These are phyloP conservation scores for Philhelius pedissequus DNA, from an alignment of 2,888 invertebrate species.

Conservation along the genomic window DNA sequence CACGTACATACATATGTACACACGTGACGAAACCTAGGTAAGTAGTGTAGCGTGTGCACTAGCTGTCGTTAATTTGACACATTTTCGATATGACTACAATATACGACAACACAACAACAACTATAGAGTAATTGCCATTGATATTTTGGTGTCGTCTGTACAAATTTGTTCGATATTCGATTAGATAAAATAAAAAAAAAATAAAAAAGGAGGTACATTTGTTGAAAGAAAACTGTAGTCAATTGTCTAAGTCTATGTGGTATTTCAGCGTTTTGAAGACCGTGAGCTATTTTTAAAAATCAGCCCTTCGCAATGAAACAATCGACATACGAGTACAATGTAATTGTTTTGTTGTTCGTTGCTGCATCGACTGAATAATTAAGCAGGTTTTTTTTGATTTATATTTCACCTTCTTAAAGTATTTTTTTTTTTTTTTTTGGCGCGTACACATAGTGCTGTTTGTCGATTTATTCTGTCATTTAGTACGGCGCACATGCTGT, in stretches of 20 bases:
- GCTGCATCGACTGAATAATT: slow-evolving; percentile 3
- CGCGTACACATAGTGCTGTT: background rate
- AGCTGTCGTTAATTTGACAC: slow-evolving; percentile 4
- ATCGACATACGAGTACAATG: slow-evolving; percentile 36
- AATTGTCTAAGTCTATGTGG: background rate
- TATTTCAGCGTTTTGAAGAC: background rate
- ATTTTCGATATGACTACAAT: background rate
- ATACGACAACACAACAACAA: background rate
- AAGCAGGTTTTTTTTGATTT: slow-evolving; percentile 21
- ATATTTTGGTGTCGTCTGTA: slow-evolving; percentile 36
- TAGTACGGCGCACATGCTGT: slow-evolving; percentile 11
- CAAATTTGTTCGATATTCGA: slow-evolving; percentile 16
- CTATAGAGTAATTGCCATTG: background rate
- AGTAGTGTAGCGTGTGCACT: slow-evolving; percentile 24
- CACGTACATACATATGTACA: too few species aligned
- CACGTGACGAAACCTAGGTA: slow-evolving; percentile 13
- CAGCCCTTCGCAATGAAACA: slow-evolving; percentile 8
- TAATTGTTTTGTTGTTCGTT: background rate
- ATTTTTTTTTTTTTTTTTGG: too few species aligned
- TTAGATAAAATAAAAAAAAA: slow-evolving; percentile 21
- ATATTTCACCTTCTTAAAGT: background rate
- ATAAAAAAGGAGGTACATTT: background rate
- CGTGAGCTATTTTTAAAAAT: slow-evolving; percentile 24
- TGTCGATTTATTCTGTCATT: slow-evolving; percentile 19
- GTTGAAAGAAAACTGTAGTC: background rate